These are phyloP conservation scores for Pogonus chalceus DNA, from an alignment of 1,140 invertebrate genomes.

Conservation along the genomic window DNA sequence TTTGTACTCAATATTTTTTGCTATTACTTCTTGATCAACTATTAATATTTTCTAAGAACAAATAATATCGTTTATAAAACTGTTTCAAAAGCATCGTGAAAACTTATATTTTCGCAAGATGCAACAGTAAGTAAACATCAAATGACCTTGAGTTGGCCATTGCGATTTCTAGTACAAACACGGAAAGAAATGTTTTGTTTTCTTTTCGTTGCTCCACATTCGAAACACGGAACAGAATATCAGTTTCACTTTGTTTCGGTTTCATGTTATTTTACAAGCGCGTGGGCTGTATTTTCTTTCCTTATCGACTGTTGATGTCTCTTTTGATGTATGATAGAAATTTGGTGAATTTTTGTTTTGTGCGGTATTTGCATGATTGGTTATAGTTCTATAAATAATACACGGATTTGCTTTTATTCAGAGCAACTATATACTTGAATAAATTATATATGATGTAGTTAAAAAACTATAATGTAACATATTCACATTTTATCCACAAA, in stretches of 20 bases:
- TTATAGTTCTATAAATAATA: no score
- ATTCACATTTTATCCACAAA: no score
- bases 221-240: neutral
- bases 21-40: no score
- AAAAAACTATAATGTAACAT: no score
- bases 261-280: neutral
- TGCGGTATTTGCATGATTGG: neutral
- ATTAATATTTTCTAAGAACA: no score
- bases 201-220: conserved; percentile 1
- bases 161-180: conserved; percentile 1
- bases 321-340: neutral
- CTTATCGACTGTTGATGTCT: neutral
- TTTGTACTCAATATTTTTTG: no score
- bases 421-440: no score
- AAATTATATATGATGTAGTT: no score
- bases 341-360: neutral
- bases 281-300: neutral
- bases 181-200: neutral
- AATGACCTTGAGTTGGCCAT: neutral
- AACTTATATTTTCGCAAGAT: no score
- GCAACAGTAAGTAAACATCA: neutral
- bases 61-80: no score
- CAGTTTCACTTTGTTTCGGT: neutral
- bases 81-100: no score
- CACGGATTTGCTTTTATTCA: no score